A percentile compares a stretch with the other conserved stretches of the same genome.
phyloP scores from a whole-genome alignment of 53 echinoderm and acorn worm genomes.

The Holothuria leucospilota region DNA sequence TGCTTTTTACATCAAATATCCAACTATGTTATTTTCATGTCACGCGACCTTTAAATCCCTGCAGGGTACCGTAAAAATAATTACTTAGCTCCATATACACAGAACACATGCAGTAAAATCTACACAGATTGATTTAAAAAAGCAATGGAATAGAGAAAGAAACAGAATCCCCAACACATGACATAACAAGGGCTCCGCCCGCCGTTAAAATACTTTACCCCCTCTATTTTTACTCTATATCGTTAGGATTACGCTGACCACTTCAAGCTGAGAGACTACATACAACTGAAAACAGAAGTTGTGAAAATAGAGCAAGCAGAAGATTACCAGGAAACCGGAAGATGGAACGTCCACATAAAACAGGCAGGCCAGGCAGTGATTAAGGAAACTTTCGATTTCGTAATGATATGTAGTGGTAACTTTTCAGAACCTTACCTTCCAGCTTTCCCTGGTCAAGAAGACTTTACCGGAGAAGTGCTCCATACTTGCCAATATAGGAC shows the following conservation, averaged over 20 bases:
- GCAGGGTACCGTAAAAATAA: no score
- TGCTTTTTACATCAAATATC: no score
- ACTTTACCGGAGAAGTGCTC: conserved; percentile 13
- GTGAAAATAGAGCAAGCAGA: conserved; percentile 27
- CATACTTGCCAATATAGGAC: conserved; percentile 8
- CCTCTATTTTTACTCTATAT: neutral
- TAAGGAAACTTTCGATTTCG: conserved; percentile 11
- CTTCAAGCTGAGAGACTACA: conserved; percentile 20
- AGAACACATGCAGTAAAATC: no score
- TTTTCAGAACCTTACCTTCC: conserved; percentile 8
- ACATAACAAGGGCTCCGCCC: no score
- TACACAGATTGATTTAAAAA: no score
- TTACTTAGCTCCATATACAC: no score
- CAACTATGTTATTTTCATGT: no score
- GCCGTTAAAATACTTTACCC: no score
- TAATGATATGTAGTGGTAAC: conserved; percentile 34
- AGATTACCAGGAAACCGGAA: conserved; percentile 1
- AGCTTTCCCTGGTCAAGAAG: conserved; percentile 5
- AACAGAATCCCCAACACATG: no score
- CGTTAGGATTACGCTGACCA: conserved; percentile 29
- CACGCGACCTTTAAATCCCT: no score
- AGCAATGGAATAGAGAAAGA: no score
- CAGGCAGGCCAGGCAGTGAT: neutral
- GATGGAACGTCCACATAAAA: conserved; percentile 13
- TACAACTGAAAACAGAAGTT: conserved; percentile 18